Conservation (phyloP, 2,113 vertebrate species). For the Podocnemis expansa region DNA sequence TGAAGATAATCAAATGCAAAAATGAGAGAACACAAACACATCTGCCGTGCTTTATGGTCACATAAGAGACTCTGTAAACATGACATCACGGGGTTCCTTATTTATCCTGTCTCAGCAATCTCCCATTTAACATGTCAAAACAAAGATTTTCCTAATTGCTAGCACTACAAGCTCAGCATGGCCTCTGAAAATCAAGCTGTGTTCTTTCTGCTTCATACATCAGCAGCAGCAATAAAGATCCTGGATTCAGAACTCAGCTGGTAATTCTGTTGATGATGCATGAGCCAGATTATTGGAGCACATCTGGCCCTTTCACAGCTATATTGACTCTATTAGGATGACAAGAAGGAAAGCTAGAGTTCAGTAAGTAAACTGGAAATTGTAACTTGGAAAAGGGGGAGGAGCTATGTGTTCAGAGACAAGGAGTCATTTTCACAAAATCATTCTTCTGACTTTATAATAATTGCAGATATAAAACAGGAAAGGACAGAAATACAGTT, state of each 20-base stretch:
- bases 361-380: background rate
- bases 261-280: conserved; percentile 1
- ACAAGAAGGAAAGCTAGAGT: background rate
- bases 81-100: background rate
- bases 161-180: conserved; percentile 3
- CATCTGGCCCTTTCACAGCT: background rate
- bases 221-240: background rate
- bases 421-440: background rate
- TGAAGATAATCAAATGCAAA: background rate
- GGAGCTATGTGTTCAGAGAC: background rate
- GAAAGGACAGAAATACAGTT: background rate
- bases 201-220: background rate
- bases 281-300: background rate
- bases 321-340: background rate
- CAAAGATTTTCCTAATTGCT: conserved; percentile 12
- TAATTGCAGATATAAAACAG: background rate
- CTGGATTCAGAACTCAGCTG: background rate
- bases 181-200: background rate
- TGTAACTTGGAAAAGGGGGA: background rate
- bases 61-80: background rate
- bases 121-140: background rate
- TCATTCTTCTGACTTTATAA: background rate
- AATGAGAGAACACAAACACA: background rate
- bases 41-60: background rate
- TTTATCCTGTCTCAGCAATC: background rate